These are phyloP conservation scores for Zoanthus solanderi DNA, from an alignment of 92 coral and sea anemone genomes.

Conservation along the genomic window DNA sequence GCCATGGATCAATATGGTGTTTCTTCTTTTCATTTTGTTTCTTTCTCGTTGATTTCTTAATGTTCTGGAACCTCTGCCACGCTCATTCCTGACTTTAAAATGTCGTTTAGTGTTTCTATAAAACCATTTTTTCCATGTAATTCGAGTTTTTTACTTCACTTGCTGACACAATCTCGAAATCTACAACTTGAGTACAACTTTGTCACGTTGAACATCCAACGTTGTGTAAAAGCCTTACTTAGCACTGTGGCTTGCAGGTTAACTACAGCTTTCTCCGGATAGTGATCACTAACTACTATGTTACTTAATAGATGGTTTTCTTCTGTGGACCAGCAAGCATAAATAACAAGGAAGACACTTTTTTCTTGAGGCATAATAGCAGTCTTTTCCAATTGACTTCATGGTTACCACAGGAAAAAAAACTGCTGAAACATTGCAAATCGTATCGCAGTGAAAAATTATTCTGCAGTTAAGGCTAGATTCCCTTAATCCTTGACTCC, in stretches of 20 bases:
- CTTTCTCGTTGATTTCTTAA: slow-evolving; percentile 40
- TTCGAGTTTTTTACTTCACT: slow-evolving; percentile 52
- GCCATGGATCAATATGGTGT: slow-evolving; percentile 59
- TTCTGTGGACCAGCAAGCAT: slow-evolving; percentile 17
- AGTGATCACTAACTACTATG: background rate
- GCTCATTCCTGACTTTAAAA: background rate
- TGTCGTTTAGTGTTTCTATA: background rate
- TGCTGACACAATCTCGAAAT: slow-evolving; percentile 49
- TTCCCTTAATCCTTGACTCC: background rate
- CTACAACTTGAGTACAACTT: slow-evolving; percentile 10
- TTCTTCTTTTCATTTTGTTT: slow-evolving; percentile 7
- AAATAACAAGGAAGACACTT: background rate
- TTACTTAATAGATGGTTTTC: background rate
- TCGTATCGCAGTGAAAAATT: background rate
- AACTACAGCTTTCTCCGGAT: slow-evolving; percentile 47
- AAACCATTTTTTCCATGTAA: slow-evolving; percentile 66
- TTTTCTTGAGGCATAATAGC: slow-evolving; percentile 26
- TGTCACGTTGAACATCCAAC: slow-evolving; percentile 52
- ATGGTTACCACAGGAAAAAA: slow-evolving; percentile 13
- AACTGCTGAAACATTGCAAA: slow-evolving; percentile 47
- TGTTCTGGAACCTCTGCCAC: slow-evolving; percentile 15
- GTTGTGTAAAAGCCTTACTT: slow-evolving; percentile 51
- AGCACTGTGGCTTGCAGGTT: slow-evolving; percentile 50
- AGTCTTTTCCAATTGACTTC: slow-evolving; percentile 16
- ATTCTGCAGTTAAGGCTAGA: background rate